Evolutionary conservation across 2,797 vertebrate genomes (phyloP), one percentile per base, ranked within the genome.

Genomic region (Eospalax fontanierii): DNA sequence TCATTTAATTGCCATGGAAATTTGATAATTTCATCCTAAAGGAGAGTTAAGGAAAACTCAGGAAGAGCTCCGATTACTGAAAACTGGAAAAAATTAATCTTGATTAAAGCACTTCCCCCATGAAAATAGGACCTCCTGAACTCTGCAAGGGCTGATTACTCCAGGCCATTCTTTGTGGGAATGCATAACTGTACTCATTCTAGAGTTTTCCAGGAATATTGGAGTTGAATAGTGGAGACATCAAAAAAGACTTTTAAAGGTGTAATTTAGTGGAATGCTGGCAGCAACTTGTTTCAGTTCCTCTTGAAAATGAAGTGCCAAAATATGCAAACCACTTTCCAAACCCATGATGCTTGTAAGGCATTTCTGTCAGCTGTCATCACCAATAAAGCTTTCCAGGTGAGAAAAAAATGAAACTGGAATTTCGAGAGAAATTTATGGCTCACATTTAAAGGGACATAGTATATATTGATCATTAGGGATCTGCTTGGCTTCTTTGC

Each of bases 11-110:
- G 97, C 97, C 98, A 95, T 98, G 98, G 98, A 99, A 99, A 99
- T 99, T 98, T 97, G 98, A 98, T 99, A 99, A 99, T 99, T 99
- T 98, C 98, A 98, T 98, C 97, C 97, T 97, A 98, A 98, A 98
- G 97, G 94, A 97, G 96, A 97, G 96, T 38, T 94, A 97, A 97
- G 94, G 89, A 90, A 96, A 98, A 97, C 96, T 98, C 98, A 98
- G 98, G 98, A 98, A 98, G 97, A 97, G 98, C 98, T 98, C 98
- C 59, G 82, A 97, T 99, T 99, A 98, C 99, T 97, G 96, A 88
- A 98, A 98, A 98, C 97, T 98, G 98, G 98, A 98, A 98, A 98
- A 98, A 98, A 98, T 98, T 98, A 97, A 98, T 99, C 98, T 98
- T 98, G 98, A 99, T 99, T 98, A 99, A 99, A 98, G 98, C 96